A percentile compares a stretch with the other conserved stretches of the same genome.
Evolutionary conservation across 2,888 invertebrate species (phyloP).

Genomic region (Synanthedon myopaeformis): DNA sequence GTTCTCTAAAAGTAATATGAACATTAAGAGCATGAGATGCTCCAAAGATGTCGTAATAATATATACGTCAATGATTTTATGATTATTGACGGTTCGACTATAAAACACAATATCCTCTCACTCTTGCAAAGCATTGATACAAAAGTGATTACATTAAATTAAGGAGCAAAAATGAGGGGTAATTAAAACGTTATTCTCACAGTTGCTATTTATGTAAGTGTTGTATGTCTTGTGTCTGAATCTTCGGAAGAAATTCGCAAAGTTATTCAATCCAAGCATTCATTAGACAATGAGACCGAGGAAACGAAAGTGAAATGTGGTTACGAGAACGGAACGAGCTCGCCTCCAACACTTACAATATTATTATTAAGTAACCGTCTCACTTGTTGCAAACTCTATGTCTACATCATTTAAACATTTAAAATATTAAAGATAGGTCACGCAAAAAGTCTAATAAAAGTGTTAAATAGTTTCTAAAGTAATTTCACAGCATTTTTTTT

Average conservation of each 20-base stretch:
- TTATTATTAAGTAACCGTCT: slow-evolving; percentile 9
- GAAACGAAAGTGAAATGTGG: slow-evolving; percentile 64
- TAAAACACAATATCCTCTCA: slow-evolving; percentile 28
- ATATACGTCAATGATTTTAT: not conserved
- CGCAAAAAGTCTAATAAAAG: too few relatives aligned
- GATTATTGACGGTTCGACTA: not conserved
- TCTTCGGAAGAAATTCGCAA: slow-evolving; percentile 51
- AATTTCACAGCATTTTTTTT: too few relatives aligned
- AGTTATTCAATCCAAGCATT: slow-evolving; percentile 55
- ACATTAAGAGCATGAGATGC: too few relatives aligned
- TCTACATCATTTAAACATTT: slow-evolving; percentile 1
- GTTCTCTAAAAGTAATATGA: too few relatives aligned
- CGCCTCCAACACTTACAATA: slow-evolving; percentile 9
- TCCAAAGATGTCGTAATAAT: not conserved
- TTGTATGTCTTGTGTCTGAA: slow-evolving; percentile 8
- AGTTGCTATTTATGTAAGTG: slow-evolving; percentile 53
- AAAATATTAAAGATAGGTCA: not conserved
- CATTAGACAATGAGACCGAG: slow-evolving; percentile 61
- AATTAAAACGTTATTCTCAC: slow-evolving; percentile 55
- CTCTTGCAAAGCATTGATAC: slow-evolving; percentile 42
- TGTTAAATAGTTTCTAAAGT: too few relatives aligned
- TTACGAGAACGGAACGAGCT: slow-evolving; percentile 46
- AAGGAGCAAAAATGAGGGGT: slow-evolving; percentile 37
- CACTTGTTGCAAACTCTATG: slow-evolving; percentile 3
- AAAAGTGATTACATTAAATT: slow-evolving; percentile 34